A percentile compares a stretch with the other conserved stretches of the same genome.
Conservation (phyloP, 2,888 invertebrate species). For the Hoplodrina ambigua region DNA sequence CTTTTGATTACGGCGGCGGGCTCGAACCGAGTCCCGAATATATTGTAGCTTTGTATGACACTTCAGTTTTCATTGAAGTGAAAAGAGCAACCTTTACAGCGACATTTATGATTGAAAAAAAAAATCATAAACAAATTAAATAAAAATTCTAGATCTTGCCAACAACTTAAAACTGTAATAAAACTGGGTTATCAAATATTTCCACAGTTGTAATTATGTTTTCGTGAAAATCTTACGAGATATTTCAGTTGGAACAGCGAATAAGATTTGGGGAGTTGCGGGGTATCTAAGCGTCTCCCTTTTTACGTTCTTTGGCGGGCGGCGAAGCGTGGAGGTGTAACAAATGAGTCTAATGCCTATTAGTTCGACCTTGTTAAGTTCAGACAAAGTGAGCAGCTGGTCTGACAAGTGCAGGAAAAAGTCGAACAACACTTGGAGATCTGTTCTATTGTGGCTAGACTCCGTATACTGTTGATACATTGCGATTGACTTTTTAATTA, state of each 20-base stretch:
- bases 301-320: conserved; percentile 83
- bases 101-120: conserved; percentile 67
- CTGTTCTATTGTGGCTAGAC: conserved; percentile 57
- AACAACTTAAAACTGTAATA: conserved; percentile 35
- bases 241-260: conserved; percentile 64
- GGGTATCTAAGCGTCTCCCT: conserved; percentile 76
- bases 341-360: conserved; percentile 87
- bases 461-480: conserved; percentile 33
- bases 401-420: conserved; percentile 77
- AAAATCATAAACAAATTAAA: conserved; percentile 52
- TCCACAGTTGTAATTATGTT: conserved; percentile 55
- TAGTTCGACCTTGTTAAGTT: conserved; percentile 87
- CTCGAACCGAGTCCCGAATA: conserved; percentile 84
- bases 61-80: conserved; percentile 85
- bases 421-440: conserved; percentile 69
- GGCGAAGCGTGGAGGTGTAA: conserved; percentile 85
- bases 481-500: conserved; percentile 54
- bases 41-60: conserved; percentile 88
- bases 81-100: conserved; percentile 79
- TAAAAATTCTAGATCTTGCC: conserved; percentile 18
- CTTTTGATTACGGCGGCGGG: conserved; percentile 88
- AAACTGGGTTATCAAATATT: conserved; percentile 46
- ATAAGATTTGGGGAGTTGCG: conserved; percentile 75
- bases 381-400: conserved; percentile 82
- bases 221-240: conserved; percentile 58